phyloP scores from a whole-genome alignment of 1,140 invertebrate genomes.

The Sitobion miscanthi region DNA sequence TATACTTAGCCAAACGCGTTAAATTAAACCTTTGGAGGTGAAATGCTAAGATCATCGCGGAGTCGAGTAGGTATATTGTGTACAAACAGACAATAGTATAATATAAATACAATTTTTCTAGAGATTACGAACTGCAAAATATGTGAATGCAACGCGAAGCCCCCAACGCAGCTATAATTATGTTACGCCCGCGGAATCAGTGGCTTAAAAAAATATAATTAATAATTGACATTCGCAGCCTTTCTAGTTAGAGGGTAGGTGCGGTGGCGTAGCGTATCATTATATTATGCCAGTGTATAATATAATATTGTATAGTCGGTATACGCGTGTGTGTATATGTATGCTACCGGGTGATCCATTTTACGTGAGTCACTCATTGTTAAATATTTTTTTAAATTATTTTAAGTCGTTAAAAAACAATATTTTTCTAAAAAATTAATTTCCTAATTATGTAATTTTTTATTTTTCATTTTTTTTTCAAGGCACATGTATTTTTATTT shows the following conservation, averaged over 20 bases:
- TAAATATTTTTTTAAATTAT: no score
- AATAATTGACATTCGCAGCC: slow-evolving; percentile 27
- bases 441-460: not conserved
- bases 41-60: not conserved
- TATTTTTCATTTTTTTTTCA: no score
- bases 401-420: no score
- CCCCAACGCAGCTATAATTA: not conserved
- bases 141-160: not conserved
- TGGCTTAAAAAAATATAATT: slow-evolving; percentile 42
- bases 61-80: not conserved
- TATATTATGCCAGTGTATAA: not conserved
- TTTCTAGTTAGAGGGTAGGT: not conserved
- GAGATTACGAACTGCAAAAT: not conserved
- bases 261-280: not conserved
- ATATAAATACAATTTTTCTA: not conserved
- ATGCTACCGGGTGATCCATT: not conserved
- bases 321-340: not conserved
- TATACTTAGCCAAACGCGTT: not conserved
- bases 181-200: not conserved
- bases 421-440: not conserved
- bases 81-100: not conserved
- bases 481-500: not conserved
- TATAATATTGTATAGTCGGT: not conserved
- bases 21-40: not conserved
- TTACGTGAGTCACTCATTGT: not conserved